phyloP scores from a whole-genome alignment of 2,888 invertebrate genomes.

The Sinopyrophorus schimmeli region DNA sequence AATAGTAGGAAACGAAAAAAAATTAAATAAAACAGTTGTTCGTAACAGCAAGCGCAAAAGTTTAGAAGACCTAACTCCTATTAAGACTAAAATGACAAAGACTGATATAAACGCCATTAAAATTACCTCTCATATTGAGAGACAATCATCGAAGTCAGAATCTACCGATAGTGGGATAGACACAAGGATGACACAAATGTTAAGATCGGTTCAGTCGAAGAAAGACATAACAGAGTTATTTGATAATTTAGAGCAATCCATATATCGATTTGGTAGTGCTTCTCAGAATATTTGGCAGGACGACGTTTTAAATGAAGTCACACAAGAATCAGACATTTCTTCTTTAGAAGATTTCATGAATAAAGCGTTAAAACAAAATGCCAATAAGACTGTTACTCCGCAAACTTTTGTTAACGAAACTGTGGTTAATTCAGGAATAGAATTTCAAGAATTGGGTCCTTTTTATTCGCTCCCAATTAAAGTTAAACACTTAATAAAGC shows the following conservation, averaged over 20 bases:
- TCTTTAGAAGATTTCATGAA: conserved; percentile 42
- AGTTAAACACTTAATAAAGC: conserved; percentile 71
- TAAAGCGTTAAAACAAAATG: conserved; percentile 47
- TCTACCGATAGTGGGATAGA: conserved; percentile 14
- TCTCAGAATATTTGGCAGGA: conserved; percentile 12
- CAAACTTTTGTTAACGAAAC: conserved; percentile 32
- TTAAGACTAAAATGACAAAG: no score
- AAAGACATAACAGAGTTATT: conserved; percentile 54
- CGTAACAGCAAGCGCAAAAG: no score
- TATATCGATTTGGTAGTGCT: conserved; percentile 52
- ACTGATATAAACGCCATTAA: no score
- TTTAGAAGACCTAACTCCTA: no score
- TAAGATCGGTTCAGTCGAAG: conserved; percentile 48
- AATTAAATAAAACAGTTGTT: no score
- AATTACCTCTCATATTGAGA: no score
- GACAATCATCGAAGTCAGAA: no score
- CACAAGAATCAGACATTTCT: conserved; percentile 11
- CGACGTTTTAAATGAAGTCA: conserved; percentile 27
- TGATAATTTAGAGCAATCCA: conserved; percentile 59
- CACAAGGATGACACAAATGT: conserved; percentile 29
- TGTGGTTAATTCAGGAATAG: conserved; percentile 9
- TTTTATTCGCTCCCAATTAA: conserved; percentile 81
- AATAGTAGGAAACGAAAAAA: conserved; percentile 18
- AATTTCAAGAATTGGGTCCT: conserved; percentile 49
- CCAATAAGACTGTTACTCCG: conserved; percentile 38